Evolutionary conservation across 92 coral and sea anemone species (phyloP).

Genomic region (Parazoanthus darwini): DNA sequence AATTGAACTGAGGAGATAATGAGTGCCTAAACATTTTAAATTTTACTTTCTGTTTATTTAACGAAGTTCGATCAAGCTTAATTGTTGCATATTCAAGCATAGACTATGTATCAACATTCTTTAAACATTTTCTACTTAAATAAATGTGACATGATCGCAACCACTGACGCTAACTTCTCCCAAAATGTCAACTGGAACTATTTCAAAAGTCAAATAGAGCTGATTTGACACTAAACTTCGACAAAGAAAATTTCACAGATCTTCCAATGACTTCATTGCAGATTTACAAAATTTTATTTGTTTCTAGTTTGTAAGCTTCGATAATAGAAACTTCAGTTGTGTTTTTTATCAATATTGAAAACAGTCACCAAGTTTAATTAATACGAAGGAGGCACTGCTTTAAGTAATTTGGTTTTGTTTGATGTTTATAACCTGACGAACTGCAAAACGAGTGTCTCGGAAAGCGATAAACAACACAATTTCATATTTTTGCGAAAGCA

Average conservation of each 20-base stretch:
- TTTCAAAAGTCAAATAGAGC: neutral
- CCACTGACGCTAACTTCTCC: neutral
- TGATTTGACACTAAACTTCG: neutral
- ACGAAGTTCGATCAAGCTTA: neutral
- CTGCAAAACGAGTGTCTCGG: neutral
- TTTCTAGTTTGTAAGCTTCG: neutral
- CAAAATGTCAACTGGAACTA: neutral
- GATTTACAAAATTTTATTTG: neutral
- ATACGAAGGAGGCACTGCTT: neutral
- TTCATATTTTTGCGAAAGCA: neutral
- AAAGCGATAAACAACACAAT: neutral
- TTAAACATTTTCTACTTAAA: neutral
- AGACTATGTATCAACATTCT: slow-evolving; percentile 28
- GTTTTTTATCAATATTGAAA: neutral
- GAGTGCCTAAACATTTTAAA: neutral
- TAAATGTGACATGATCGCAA: neutral
- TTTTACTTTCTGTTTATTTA: slow-evolving; percentile 2
- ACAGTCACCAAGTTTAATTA: slow-evolving; percentile 28
- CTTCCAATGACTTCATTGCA: neutral
- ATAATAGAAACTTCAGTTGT: neutral
- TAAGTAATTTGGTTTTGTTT: neutral
- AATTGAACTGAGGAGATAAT: neutral
- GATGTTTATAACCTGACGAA: neutral
- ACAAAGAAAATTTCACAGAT: neutral
- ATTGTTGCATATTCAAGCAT: neutral